Conservation (phyloP, 1,140 invertebrate species). For the Odontomachus brunneus region DNA sequence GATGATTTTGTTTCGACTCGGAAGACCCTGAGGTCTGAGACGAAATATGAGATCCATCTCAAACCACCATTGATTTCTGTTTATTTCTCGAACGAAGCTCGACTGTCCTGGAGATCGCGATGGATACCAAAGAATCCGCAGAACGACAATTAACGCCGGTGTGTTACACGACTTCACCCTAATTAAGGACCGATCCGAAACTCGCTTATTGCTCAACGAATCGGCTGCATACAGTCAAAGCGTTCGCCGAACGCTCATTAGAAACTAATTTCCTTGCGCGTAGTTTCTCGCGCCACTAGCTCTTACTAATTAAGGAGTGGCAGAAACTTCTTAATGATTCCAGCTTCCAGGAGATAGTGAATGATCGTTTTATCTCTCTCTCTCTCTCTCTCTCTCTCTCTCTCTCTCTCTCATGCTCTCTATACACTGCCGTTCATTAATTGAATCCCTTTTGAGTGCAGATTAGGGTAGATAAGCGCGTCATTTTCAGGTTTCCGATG, state of each 20-base stretch:
- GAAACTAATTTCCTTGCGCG: slow-evolving; percentile 54
- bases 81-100: neutral
- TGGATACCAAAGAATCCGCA: no score
- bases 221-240: neutral
- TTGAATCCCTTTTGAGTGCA: no score
- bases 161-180: no score
- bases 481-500: no score
- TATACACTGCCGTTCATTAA: no score
- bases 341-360: neutral
- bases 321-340: slow-evolving; percentile 15
- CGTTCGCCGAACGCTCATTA: slow-evolving; percentile 36
- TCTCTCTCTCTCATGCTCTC: slow-evolving; percentile 6
- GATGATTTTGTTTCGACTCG: neutral
- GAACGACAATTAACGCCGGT: no score
- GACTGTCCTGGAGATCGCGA: neutral
- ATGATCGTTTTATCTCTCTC: neutral
- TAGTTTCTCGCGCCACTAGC: neutral
- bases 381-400: slow-evolving; percentile 3
- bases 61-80: no score
- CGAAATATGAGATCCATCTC: no score
- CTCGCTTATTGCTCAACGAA: neutral
- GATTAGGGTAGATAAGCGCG: no score
- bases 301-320: slow-evolving; percentile 31
- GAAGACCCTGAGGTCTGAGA: no score
- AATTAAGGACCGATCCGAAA: neutral